Evolutionary conservation across 1,140 invertebrate species (phyloP).

Genomic region (Meteorus sp.): DNA sequence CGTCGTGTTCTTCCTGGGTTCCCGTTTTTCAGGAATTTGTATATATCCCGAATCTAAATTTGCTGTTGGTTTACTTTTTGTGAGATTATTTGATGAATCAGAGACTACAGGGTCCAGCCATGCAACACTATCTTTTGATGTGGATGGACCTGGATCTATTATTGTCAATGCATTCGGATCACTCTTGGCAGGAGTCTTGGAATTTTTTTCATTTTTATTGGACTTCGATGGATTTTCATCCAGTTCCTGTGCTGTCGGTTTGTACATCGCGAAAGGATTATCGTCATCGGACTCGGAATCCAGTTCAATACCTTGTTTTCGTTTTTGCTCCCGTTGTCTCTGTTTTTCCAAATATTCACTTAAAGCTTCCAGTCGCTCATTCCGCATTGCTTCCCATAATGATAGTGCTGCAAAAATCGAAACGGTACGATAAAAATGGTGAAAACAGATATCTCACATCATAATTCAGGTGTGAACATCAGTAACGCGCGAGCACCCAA

Average conservation of each 20-base stretch:
- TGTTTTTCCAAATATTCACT: slow-evolving; percentile 45
- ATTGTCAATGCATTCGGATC: slow-evolving; percentile 6
- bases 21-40: not conserved
- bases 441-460: too few relatives aligned
- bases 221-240: slow-evolving; percentile 8
- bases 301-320: slow-evolving; percentile 37
- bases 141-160: slow-evolving; percentile 40
- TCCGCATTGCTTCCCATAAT: slow-evolving; percentile 40
- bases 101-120: slow-evolving; percentile 21
- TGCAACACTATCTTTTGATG: slow-evolving; percentile 34
- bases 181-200: slow-evolving; percentile 5
- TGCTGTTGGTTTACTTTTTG: not conserved
- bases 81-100: not conserved
- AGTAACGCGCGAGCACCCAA: too few relatives aligned
- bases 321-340: slow-evolving; percentile 40
- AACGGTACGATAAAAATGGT: too few relatives aligned
- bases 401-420: slow-evolving; percentile 38
- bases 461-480: too few relatives aligned
- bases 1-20: not conserved
- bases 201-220: slow-evolving; percentile 18
- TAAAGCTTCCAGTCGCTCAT: slow-evolving; percentile 40
- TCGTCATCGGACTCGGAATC: slow-evolving; percentile 48
- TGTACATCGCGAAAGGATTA: slow-evolving; percentile 39
- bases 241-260: slow-evolving; percentile 23
- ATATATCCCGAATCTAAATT: too few relatives aligned